Evolutionary conservation across 2,113 vertebrate genomes (phyloP).

Genomic region (Gavialis gangeticus): DNA sequence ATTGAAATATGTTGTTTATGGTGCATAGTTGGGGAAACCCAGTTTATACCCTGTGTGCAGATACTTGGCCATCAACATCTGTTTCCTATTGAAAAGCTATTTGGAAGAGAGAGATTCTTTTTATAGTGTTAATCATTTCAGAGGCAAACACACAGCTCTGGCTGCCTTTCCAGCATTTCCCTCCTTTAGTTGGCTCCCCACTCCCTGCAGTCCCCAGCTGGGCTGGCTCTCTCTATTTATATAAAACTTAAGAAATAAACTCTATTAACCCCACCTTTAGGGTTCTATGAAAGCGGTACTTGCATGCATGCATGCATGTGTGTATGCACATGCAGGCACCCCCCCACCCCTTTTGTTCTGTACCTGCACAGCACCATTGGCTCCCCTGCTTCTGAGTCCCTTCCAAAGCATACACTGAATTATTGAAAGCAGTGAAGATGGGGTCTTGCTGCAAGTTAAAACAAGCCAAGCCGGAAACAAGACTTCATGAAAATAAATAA

Average conservation of each 20-base stretch:
- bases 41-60: slow-evolving; percentile 56
- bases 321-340: background rate
- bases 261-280: background rate
- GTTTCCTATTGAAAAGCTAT: slow-evolving; percentile 75
- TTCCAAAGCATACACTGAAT: background rate
- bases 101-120: slow-evolving; percentile 56
- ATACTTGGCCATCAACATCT: slow-evolving; percentile 71
- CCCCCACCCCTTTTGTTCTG: background rate
- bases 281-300: background rate
- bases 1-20: slow-evolving; percentile 42
- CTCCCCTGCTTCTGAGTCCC: background rate
- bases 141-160: background rate
- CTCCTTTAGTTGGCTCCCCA: background rate
- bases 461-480: fast-evolving
- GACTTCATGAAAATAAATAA: background rate
- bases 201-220: background rate
- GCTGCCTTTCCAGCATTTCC: slow-evolving; percentile 29
- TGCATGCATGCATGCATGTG: background rate
- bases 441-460: no score
- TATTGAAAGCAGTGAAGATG: background rate
- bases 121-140: slow-evolving; percentile 54
- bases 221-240: slow-evolving; percentile 26
- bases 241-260: slow-evolving; percentile 46
- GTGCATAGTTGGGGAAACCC: slow-evolving; percentile 6
- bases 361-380: background rate